phyloP scores from a whole-genome alignment of 2,888 invertebrate genomes.

The Trichacis sp. region DNA sequence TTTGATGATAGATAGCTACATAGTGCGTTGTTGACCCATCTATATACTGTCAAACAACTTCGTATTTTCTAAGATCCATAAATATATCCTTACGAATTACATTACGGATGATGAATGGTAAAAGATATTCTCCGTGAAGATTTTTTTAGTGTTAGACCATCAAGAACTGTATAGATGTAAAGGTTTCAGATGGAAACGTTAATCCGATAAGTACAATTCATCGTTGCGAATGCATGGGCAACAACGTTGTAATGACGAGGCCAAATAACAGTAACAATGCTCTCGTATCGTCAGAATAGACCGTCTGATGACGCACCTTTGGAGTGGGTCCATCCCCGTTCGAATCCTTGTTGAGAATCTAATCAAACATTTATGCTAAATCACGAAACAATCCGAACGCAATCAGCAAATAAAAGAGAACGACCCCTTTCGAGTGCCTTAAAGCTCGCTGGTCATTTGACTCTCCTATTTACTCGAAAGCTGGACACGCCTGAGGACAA shows the following conservation, averaged over 20 bases:
- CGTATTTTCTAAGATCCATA: no score
- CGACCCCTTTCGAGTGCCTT: slow-evolving; percentile 58
- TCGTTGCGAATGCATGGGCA: slow-evolving; percentile 32
- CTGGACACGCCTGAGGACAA: slow-evolving; percentile 58
- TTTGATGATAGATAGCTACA: no score
- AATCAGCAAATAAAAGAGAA: slow-evolving; percentile 69
- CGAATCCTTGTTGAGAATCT: slow-evolving; percentile 56
- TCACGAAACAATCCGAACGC: slow-evolving; percentile 70
- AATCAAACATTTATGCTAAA: slow-evolving; percentile 70
- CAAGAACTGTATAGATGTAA: no score
- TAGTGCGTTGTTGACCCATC: no score
- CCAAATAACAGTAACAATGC: slow-evolving; percentile 36
- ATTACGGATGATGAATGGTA: no score
- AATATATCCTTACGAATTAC: no score
- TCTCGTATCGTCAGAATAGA: slow-evolving; percentile 34
- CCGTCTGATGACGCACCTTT: slow-evolving; percentile 25
- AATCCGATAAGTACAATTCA: slow-evolving; percentile 2
- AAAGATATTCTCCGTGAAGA: no score
- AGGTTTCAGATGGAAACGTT: no score
- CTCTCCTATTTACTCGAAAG: slow-evolving; percentile 65
- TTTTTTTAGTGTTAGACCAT: no score
- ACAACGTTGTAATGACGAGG: slow-evolving; percentile 41
- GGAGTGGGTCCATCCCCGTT: slow-evolving; percentile 35
- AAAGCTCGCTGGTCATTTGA: slow-evolving; percentile 68
- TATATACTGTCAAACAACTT: no score